phyloP scores from a whole-genome alignment of 2,113 vertebrate species.

The Tachysurus vachellii region DNA sequence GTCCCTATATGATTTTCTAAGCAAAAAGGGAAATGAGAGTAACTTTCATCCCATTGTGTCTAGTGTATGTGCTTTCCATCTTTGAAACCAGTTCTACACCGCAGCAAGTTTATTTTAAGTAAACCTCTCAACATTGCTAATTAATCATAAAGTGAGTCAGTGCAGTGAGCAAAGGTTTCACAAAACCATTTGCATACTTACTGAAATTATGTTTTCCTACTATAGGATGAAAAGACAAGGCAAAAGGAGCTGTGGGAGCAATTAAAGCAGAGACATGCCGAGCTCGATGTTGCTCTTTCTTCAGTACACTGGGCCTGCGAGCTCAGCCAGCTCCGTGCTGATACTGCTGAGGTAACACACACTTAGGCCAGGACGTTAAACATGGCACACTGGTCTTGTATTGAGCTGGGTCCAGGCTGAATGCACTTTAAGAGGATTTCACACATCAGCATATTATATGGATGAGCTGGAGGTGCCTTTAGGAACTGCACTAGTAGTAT shows the following conservation, averaged over 20 bases:
- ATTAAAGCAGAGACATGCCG: conserved; percentile 66
- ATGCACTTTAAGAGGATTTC: not conserved
- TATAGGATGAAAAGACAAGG: conserved; percentile 68
- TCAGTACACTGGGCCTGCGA: conserved; percentile 72
- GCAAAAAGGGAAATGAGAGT: not conserved
- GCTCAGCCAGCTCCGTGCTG: conserved; percentile 66
- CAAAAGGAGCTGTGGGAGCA: conserved; percentile 71
- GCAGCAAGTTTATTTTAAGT: not conserved
- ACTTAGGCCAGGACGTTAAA: not conserved
- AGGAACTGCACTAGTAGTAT: not conserved
- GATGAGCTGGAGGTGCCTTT: not conserved
- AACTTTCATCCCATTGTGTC: not conserved
- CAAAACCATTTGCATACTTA: not conserved
- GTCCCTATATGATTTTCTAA: no score
- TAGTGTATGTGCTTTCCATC: not conserved
- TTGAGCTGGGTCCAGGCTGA: not conserved
- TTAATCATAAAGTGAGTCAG: not conserved
- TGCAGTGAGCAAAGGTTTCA: not conserved
- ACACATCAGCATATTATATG: not conserved
- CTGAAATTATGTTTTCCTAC: conserved; percentile 26
- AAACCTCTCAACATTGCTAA: not conserved
- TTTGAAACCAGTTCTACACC: not conserved
- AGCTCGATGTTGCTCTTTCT: conserved; percentile 69
- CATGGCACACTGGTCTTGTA: not conserved
- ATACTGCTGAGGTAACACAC: conserved; percentile 77